Evolutionary conservation across 2,797 vertebrate species (phyloP).

Genomic region (Xenops minutus): DNA sequence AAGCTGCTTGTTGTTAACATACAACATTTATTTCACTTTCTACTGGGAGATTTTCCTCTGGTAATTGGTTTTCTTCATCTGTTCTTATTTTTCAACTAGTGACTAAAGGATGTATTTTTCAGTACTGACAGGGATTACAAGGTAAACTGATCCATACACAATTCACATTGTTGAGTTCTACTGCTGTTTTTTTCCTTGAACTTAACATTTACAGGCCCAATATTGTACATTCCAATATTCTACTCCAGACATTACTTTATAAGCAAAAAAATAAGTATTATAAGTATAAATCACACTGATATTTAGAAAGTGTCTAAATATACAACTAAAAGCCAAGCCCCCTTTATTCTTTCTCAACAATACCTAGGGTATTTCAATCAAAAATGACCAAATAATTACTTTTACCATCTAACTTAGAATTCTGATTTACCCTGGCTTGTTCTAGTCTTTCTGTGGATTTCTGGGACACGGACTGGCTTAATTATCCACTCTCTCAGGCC

Average conservation of each 20-base stretch:
- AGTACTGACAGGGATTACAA: not conserved
- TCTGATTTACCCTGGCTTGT: not conserved
- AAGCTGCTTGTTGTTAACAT: not conserved
- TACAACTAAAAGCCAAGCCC: not conserved
- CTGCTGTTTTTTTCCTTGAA: not conserved
- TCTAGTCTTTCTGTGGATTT: not conserved
- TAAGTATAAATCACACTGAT: not conserved
- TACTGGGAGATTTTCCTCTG: not conserved
- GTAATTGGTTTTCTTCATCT: not conserved
- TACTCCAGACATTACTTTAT: not conserved
- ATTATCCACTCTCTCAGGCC: not conserved
- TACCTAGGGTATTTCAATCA: not conserved
- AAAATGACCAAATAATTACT: not conserved
- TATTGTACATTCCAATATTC: not conserved
- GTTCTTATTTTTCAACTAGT: not conserved
- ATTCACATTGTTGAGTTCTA: not conserved
- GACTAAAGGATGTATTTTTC: not conserved
- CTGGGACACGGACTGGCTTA: not conserved
- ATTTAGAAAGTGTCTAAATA: not conserved
- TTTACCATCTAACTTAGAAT: not conserved
- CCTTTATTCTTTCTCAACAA: not conserved
- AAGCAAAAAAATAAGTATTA: not conserved
- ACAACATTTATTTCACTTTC: not conserved
- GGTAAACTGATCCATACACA: not conserved
- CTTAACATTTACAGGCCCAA: too few relatives aligned